A percentile compares a stretch with the other conserved stretches of the same genome.
These are phyloP conservation scores for Crocodylus rhombifer DNA, from an alignment of 2,797 vertebrate species.

Conservation along the genomic window DNA sequence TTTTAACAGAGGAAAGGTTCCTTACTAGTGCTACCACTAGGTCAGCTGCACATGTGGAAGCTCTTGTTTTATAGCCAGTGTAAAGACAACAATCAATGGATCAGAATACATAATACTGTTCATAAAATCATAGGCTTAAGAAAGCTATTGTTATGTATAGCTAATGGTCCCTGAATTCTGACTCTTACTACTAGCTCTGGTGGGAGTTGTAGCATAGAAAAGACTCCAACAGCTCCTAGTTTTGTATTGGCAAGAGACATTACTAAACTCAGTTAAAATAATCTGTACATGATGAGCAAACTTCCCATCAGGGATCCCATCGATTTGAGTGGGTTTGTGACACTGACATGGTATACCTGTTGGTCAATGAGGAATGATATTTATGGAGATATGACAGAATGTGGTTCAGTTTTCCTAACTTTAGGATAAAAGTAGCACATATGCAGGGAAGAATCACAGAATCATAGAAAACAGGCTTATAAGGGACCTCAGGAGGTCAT, in stretches of 20 bases:
- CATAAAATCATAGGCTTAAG: neutral
- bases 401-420: neutral
- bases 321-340: neutral
- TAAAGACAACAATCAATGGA: neutral
- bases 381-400: neutral
- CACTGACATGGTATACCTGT: neutral
- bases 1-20: neutral
- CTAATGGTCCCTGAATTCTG: neutral
- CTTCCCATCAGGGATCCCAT: fast-evolving
- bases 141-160: neutral
- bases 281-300: neutral
- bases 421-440: neutral
- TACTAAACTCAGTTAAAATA: neutral
- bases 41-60: neutral
- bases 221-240: neutral
- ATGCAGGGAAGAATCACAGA: neutral
- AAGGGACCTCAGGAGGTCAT: no score
- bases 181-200: neutral
- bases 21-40: fast-evolving
- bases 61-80: fast-evolving
- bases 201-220: neutral
- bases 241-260: neutral
- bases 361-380: neutral
- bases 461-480: no score
- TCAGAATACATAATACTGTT: neutral